Conservation (phyloP, 2,113 vertebrate species). For the Macrotis lagotis region DNA sequence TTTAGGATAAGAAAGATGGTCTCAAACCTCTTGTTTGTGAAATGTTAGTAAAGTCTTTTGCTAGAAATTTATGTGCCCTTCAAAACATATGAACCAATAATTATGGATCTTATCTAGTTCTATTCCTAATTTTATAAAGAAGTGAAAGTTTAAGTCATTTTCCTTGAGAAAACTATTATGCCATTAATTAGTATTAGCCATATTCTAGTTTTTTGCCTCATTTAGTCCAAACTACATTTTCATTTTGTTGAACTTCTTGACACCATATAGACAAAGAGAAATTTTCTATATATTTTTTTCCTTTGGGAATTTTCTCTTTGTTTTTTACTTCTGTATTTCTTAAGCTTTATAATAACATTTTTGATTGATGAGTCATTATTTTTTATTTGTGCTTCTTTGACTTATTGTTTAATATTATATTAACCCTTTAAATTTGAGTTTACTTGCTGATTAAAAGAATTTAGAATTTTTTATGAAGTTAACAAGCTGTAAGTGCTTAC, state of each 20-base stretch:
- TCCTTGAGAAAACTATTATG: not conserved
- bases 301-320: not conserved
- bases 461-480: not conserved
- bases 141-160: not conserved
- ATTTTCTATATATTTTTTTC: not conserved
- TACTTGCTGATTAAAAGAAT: not conserved
- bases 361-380: not conserved
- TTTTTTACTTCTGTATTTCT: not conserved
- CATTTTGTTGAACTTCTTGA: not conserved
- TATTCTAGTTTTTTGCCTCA: not conserved
- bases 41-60: not conserved
- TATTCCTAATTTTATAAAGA: not conserved
- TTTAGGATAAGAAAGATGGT: not conserved
- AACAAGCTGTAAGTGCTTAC: not conserved
- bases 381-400: not conserved
- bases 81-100: too few relatives aligned
- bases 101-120: not conserved
- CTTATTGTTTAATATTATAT: not conserved
- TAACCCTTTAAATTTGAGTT: not conserved
- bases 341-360: not conserved
- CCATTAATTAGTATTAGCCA: not conserved
- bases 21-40: not conserved
- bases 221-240: not conserved
- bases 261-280: not conserved
- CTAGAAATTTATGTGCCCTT: not conserved